Evolutionary conservation across 2,113 vertebrate species (phyloP), one percentile per base, ranked within the genome.

Genomic region (Amblyornis subalaris): DNA sequence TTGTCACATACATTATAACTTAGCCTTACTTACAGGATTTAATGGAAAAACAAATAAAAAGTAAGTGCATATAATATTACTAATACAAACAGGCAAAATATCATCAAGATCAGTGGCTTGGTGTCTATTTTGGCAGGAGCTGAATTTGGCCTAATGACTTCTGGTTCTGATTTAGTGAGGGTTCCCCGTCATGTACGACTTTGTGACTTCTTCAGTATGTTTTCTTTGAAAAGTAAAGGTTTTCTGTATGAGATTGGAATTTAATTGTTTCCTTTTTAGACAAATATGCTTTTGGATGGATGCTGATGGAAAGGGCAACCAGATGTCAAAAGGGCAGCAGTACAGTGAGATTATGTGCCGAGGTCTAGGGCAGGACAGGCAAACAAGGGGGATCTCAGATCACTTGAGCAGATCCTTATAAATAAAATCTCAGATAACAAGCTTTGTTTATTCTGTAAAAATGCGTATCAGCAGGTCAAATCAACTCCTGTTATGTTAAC

Each of bases 231-330:
- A 97, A 97, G 90, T 96, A 96, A 94, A 96, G 93, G 94, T 90
- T 85, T 96, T 94, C 94, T 94, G 61, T 91, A 77, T 95, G 77
- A 97, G 94, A 97, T 96, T 97, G 96, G 85, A 96, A 97, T 98
- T 98, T 98, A 98, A 98, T 98, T 98, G 97, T 98, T 98, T 98
- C 97, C 97, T 97, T 98, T 98, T 97, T 96, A 98, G 97, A 98
- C 88, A 98, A 98, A 98, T 97, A 98, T 57, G 75, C 97, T 97
- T 97, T 97, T 97, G 93, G 97, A 98, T 97, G 96, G 95, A 91
- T 94, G 92, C 94, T 97, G 97, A 98, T 96, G 97, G 97, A 98
- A 98, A 95, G 97, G 97, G 95, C 96, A 97, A 78, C 44, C 44
- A 80, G 87, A 97, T 97, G 97, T 98, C 97, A 97, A 77, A 87